Conservation (phyloP, 1,140 invertebrate species). For the Chymomyza costata region DNA sequence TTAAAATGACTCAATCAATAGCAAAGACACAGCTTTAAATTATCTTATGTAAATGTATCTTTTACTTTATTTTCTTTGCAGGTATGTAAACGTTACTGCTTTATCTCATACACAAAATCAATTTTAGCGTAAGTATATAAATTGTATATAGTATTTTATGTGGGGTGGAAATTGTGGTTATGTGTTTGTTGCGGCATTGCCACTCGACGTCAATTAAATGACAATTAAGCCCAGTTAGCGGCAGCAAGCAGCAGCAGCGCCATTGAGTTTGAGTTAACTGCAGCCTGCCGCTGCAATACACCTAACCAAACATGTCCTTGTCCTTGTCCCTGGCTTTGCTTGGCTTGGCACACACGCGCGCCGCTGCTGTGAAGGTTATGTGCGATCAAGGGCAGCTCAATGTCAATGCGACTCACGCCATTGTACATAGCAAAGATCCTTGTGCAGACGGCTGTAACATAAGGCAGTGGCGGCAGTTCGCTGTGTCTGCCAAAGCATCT, state of each 20-base stretch:
- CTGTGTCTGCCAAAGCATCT: not conserved
- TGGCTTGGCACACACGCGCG: constrained; percentile 10
- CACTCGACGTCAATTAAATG: constrained; percentile 51
- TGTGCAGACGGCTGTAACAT: constrained; percentile 18
- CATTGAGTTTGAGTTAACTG: no score
- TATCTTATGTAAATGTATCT: constrained; percentile 18
- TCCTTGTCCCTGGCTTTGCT: constrained; percentile 19
- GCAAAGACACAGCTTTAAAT: constrained; percentile 1
- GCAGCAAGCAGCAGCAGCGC: not conserved
- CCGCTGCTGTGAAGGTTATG: constrained; percentile 40
- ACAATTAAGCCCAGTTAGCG: constrained; percentile 25
- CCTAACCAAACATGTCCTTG: not conserved
- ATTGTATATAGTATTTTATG: no score
- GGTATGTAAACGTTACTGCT: constrained; percentile 25
- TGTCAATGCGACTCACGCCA: constrained; percentile 23
- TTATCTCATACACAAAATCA: constrained; percentile 6
- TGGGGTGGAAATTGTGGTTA: no score
- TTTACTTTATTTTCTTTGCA: constrained; percentile 16
- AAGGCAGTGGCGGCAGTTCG: not conserved
- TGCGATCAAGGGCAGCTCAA: constrained; percentile 62
- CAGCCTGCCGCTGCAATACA: no score
- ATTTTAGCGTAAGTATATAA: no score
- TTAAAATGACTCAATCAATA: not conserved
- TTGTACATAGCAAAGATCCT: constrained; percentile 33
- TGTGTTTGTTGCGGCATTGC: no score